Conservation (phyloP, 2,113 vertebrate genomes). For the Pluvianellus socialis region DNA sequence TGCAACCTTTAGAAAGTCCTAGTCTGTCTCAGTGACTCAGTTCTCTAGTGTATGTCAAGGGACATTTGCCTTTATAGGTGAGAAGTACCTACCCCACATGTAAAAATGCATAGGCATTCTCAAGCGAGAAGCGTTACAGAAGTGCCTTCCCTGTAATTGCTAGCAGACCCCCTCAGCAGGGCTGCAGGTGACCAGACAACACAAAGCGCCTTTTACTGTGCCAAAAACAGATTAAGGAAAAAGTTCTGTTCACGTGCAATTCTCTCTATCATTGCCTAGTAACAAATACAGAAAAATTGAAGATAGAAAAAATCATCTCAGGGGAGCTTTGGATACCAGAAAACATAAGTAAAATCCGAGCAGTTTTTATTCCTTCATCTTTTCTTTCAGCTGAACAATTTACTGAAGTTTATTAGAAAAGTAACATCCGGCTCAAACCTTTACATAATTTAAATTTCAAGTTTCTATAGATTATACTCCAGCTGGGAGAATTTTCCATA, state of each 20-base stretch:
- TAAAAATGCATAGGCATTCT: rapidly evolving
- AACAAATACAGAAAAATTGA: neutral
- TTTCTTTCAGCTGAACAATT: neutral
- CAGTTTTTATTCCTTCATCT: neutral
- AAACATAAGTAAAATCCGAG: neutral
- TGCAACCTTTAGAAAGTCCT: neutral
- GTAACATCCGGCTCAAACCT: neutral
- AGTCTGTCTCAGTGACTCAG: neutral
- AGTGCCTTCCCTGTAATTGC: neutral
- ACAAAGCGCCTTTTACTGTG: neutral
- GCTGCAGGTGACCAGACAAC: neutral
- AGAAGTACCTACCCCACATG: neutral
- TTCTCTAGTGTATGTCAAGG: neutral
- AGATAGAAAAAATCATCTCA: neutral
- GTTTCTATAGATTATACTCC: neutral
- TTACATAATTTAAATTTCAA: neutral
- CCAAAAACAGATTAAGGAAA: neutral
- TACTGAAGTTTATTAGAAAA: neutral
- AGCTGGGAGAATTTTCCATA: neutral
- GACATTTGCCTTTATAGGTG: neutral
- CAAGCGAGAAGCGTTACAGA: neutral
- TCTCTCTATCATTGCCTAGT: neutral
- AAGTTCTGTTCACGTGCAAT: neutral
- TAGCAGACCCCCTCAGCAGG: neutral
- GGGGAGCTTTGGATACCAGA: neutral